These are phyloP conservation scores for Cecidostiba fungosa DNA, from an alignment of 2,888 invertebrate species.

Conservation along the genomic window DNA sequence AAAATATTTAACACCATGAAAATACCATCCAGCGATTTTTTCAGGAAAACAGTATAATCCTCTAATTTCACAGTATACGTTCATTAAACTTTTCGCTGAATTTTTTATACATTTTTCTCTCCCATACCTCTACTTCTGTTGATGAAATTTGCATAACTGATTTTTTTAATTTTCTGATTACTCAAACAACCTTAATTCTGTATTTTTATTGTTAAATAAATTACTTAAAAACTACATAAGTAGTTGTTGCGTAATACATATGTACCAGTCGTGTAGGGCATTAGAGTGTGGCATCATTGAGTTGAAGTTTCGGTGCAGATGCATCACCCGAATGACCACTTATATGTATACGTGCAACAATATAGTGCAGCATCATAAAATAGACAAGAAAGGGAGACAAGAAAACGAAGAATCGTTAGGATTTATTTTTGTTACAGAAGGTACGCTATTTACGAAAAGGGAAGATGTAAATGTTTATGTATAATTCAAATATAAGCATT, in stretches of 20 bases:
- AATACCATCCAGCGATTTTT: constrained; percentile 59
- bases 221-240: constrained; percentile 14
- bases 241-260: background rate
- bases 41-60: constrained; percentile 18
- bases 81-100: constrained; percentile 64
- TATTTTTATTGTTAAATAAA: constrained; percentile 48
- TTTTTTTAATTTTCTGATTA: constrained; percentile 20
- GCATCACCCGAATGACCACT: background rate
- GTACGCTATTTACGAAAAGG: too few species aligned
- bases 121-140: constrained; percentile 41
- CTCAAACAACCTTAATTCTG: constrained; percentile 45
- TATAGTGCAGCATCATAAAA: too few species aligned
- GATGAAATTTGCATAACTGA: constrained; percentile 44
- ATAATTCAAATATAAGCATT: too few species aligned
- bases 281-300: background rate
- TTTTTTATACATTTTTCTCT: constrained; percentile 38
- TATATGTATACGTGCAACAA: background rate
- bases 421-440: background rate
- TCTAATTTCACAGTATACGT: constrained; percentile 52
- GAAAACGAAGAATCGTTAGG: constrained; percentile 23
- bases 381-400: too few species aligned
- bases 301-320: background rate
- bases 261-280: background rate
- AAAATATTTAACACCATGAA: constrained; percentile 63
- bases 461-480: too few species aligned